Percentiles rank a stretch among this genome's conserved stretches.
Evolutionary conservation across 1,140 invertebrate species (phyloP).

Genomic region (Leptinotarsa lineolata): DNA sequence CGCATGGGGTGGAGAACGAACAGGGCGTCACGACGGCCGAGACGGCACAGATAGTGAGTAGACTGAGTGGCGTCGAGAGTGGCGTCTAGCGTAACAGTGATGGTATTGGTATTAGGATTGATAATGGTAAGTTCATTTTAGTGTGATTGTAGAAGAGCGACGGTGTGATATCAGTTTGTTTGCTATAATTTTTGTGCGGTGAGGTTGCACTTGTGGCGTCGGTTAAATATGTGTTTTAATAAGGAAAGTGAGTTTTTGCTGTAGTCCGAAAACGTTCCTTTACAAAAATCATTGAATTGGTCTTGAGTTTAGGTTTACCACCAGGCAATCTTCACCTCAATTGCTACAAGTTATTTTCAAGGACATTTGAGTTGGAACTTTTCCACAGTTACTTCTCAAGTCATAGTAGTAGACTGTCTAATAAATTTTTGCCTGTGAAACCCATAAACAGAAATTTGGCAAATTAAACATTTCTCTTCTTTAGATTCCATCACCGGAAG

Average conservation of each 20-base stretch:
- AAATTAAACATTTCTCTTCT: too few relatives aligned
- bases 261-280: too few relatives aligned
- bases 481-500: too few relatives aligned
- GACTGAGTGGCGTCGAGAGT: slow-evolving; percentile 60
- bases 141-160: slow-evolving; percentile 27
- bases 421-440: too few relatives aligned
- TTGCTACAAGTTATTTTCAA: too few relatives aligned
- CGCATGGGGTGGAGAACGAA: slow-evolving; percentile 58
- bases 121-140: slow-evolving; percentile 37
- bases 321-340: too few relatives aligned
- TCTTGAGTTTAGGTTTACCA: too few relatives aligned
- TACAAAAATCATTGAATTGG: too few relatives aligned
- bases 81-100: slow-evolving; percentile 48
- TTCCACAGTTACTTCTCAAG: too few relatives aligned
- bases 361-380: too few relatives aligned
- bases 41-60: slow-evolving; percentile 57
- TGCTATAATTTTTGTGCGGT: not conserved
- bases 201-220: slow-evolving; percentile 1
- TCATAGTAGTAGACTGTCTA: too few relatives aligned
- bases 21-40: slow-evolving; percentile 60
- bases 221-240: not conserved
- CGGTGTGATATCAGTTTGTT: not conserved
- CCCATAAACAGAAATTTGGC: too few relatives aligned
- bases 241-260: slow-evolving; percentile 1
- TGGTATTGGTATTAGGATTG: slow-evolving; percentile 33